phyloP scores from a whole-genome alignment of 2,797 vertebrate species.

The Ctenosaura bakeri region DNA sequence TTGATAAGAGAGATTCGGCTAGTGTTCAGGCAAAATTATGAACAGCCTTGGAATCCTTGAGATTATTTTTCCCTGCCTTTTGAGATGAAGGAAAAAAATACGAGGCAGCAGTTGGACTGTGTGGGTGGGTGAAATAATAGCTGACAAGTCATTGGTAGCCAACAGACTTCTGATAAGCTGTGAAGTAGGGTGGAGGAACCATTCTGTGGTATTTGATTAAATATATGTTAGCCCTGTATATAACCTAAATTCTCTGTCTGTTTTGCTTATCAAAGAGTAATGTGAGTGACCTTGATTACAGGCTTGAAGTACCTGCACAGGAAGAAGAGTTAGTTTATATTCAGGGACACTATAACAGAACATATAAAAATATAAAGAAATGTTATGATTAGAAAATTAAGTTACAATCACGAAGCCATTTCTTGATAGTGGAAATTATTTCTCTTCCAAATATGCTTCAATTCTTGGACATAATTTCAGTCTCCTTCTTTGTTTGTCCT shows the following conservation, averaged over 20 bases:
- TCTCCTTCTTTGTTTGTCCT: not conserved
- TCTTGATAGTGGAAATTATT: slow-evolving; percentile 8
- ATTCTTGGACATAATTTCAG: not conserved
- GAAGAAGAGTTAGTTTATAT: slow-evolving; percentile 1
- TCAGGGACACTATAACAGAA: not conserved
- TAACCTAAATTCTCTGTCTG: not conserved
- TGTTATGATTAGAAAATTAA: slow-evolving; percentile 35
- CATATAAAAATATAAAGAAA: not conserved
- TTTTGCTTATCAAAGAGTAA: slow-evolving; percentile 39
- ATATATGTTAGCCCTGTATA: not conserved
- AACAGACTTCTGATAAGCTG: slow-evolving; percentile 27
- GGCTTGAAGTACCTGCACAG: not conserved
- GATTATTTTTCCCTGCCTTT: slow-evolving; percentile 42
- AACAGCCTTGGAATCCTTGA: slow-evolving; percentile 57
- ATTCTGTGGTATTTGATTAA: not conserved
- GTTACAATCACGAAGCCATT: not conserved
- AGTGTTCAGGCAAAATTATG: slow-evolving; percentile 48
- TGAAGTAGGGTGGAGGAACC: not conserved
- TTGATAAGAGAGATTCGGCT: slow-evolving; percentile 40
- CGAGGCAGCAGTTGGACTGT: slow-evolving; percentile 49
- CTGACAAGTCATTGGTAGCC: slow-evolving; percentile 53
- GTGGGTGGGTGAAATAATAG: slow-evolving; percentile 52
- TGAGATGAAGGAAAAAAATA: slow-evolving; percentile 27
- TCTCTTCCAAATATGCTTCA: not conserved
- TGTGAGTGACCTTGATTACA: not conserved